Base-by-base conservation (phyloP, 2,888 invertebrate genomes). In the Venustoraphidia nigricollis region DNA sequence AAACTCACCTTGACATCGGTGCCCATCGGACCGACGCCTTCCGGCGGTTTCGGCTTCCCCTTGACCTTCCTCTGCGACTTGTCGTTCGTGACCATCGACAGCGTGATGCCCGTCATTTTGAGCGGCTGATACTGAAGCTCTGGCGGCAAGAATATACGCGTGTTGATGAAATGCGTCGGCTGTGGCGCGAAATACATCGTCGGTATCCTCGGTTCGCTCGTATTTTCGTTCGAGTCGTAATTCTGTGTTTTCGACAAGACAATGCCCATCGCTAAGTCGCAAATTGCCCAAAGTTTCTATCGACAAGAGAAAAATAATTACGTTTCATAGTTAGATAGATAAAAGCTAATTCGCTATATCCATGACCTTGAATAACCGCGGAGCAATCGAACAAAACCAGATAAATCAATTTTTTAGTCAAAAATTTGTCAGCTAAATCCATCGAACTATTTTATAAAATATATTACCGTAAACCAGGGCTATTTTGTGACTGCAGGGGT, bases 211-310 rank as follows among this genome's bases (percentile, higher is more conserved):
- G 86, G 81, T 65, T 91, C 88, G 40, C 84, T 77, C 8, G 89
- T 85, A 13, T 43, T 34, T 61, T 93, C 92, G 65, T 89, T 90
- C 69, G 89, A 72, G 61, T 93, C 92, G 69, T 89, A 92, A 62
- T 81, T 86, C 47, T 82, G 77, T 44, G 90, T 84, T 63, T 92
- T 91, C 49, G 88, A 79, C 70, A 88, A 79, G 56, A 97, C 81
- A 59, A 97, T 76, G 44, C 90, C 87, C 72, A 93, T 82, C 11
- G 94, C 89, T 54, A 97, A 73, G 73, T 97, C 97, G 73, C 95
- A 95, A 47, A 92, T 81, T 34, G 95, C 89, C 87, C 95, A 97
- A 64, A 97, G 70, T 86, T 93, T 95, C 92, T 95, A 67, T 1
- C 67, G 57, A 47, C 57, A 50, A 11, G 40, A 35, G 37, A 3